Conservation (phyloP, 2,113 vertebrate genomes). For the Talpa occidentalis region DNA sequence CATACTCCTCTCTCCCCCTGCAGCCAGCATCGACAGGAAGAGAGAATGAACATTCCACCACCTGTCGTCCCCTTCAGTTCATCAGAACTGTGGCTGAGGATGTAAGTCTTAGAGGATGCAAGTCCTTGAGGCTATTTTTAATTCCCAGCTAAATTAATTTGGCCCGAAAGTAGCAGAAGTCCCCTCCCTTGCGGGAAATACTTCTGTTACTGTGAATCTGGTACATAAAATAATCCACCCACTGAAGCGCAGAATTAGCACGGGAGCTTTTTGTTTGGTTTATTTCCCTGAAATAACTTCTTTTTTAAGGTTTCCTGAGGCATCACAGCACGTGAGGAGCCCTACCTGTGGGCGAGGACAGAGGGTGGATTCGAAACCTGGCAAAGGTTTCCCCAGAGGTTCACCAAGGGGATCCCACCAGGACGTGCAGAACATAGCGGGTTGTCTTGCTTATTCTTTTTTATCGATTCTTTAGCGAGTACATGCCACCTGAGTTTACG, state of each 20-base stretch:
- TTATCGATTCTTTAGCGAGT: not conserved
- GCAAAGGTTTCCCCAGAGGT: not conserved
- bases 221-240: conserved; percentile 59
- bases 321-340: not conserved
- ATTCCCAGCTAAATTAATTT: conserved; percentile 48
- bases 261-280: not conserved
- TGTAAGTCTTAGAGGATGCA: not conserved
- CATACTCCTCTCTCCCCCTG: accelerated
- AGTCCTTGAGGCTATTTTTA: conserved; percentile 46
- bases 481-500: not conserved
- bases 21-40: not conserved
- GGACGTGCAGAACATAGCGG: accelerated
- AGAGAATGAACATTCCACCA: accelerated
- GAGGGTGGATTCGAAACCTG: not conserved
- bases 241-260: conserved; percentile 70
- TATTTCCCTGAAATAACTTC: conserved; percentile 54
- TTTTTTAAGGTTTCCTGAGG: not conserved
- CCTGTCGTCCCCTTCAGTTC: not conserved
- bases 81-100: not conserved
- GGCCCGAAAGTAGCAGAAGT: conserved; percentile 45
- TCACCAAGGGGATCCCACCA: accelerated
- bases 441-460: not conserved
- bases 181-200: conserved; percentile 54
- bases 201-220: conserved; percentile 64
- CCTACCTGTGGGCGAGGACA: not conserved